phyloP scores from a whole-genome alignment of 2,113 vertebrate genomes.

The Thoracochromis brauschi region DNA sequence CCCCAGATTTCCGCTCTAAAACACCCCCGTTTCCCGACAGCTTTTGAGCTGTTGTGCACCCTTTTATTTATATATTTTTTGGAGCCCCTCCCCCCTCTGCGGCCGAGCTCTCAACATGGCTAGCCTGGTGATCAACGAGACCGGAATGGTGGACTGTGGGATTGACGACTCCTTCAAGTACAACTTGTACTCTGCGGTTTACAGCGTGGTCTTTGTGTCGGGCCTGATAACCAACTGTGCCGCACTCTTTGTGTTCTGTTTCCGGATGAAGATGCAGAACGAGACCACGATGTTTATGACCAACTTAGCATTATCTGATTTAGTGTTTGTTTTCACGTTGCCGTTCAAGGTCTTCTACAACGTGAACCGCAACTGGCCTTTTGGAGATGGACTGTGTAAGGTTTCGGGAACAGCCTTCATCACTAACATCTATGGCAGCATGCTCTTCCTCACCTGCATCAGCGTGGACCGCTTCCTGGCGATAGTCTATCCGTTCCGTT shows the following conservation, averaged over 20 bases:
- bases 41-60: background rate
- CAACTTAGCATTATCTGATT: slow-evolving; percentile 89
- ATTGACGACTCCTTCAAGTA: slow-evolving; percentile 98
- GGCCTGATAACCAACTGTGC: slow-evolving; percentile 95
- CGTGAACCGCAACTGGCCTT: slow-evolving; percentile 93
- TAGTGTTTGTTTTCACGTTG: slow-evolving; percentile 93
- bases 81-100: background rate
- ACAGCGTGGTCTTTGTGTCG: slow-evolving; percentile 91
- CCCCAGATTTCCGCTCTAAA: background rate
- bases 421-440: slow-evolving; percentile 97
- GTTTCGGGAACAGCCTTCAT: slow-evolving; percentile 94
- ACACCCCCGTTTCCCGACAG: background rate
- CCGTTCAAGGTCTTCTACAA: slow-evolving; percentile 98
- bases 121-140: slow-evolving; percentile 73
- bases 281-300: slow-evolving; percentile 98
- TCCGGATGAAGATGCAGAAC: slow-evolving; percentile 89
- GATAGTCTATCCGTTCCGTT: slow-evolving; percentile 92
- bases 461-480: slow-evolving; percentile 94
- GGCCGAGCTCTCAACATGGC: slow-evolving; percentile 52
- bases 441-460: slow-evolving; percentile 97
- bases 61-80: background rate
- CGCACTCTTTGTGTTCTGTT: slow-evolving; percentile 94
- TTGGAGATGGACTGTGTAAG: slow-evolving; percentile 93
- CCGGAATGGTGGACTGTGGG: slow-evolving; percentile 83
- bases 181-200: slow-evolving; percentile 91